Percentiles rank a stretch among this genome's conserved stretches.
Evolutionary conservation across 2,888 invertebrate species (phyloP).

Genomic region (Archips xylosteana): DNA sequence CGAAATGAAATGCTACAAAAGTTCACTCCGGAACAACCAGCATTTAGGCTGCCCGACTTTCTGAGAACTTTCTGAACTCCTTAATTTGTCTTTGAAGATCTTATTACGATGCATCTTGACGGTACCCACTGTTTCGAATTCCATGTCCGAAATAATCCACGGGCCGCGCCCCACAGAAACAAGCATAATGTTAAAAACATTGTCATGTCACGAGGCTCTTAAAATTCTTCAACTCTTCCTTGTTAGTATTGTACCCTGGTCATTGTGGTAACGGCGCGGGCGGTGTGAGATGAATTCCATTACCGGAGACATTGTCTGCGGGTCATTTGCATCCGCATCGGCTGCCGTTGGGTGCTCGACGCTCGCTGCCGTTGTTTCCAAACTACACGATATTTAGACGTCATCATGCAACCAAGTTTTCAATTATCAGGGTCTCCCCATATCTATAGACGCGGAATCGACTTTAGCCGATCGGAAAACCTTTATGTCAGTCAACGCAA

Average conservation of each 20-base stretch:
- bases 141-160: neutral
- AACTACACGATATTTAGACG: neutral
- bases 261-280: conserved; percentile 69
- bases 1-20: too few relatives aligned
- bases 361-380: neutral
- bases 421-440: neutral
- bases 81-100: neutral
- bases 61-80: too few relatives aligned
- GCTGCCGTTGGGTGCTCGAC: conserved; percentile 22
- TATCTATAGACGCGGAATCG: neutral
- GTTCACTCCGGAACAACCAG: too few relatives aligned
- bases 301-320: conserved; percentile 55
- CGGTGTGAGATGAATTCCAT: conserved; percentile 78
- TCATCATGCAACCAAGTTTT: neutral
- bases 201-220: conserved; percentile 13
- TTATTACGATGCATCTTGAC: neutral
- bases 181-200: neutral
- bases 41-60: too few relatives aligned
- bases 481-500: too few relatives aligned
- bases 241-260: conserved; percentile 53
- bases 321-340: conserved; percentile 59
- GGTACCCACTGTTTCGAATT: neutral
- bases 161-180: neutral
- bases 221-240: conserved; percentile 27
- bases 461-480: too few relatives aligned